Percentiles rank a stretch among this genome's conserved stretches.
These are phyloP conservation scores for Hemitrygon akajei DNA, from an alignment of 2,797 vertebrate genomes.

Conservation along the genomic window DNA sequence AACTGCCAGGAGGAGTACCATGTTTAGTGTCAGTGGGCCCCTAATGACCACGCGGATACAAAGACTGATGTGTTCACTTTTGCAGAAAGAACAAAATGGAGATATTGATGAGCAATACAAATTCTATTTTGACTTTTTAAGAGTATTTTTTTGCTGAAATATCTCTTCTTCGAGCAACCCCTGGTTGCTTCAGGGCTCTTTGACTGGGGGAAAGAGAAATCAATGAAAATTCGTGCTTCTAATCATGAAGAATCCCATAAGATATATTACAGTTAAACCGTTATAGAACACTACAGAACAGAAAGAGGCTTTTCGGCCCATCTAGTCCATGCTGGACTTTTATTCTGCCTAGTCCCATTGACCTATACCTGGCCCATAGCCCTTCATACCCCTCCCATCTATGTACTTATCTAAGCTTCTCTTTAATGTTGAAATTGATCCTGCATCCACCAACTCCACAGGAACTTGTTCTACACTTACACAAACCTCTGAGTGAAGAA, in stretches of 20 bases:
- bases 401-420: no score
- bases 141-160: background rate
- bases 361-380: no score
- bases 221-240: background rate
- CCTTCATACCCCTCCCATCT: no score
- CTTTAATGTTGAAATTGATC: no score
- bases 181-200: background rate
- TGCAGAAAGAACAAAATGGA: background rate
- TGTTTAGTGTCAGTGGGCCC: background rate
- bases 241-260: background rate
- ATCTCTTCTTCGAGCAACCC: background rate
- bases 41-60: background rate
- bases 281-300: no score
- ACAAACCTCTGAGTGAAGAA: no score
- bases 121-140: no score
- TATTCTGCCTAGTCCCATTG: no score
- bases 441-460: no score
- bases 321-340: no score
- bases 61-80: background rate
- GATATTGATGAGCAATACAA: background rate
- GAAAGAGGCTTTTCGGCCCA: no score
- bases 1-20: constrained; percentile 20
- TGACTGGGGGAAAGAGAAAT: background rate
- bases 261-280: background rate
- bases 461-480: no score